phyloP scores from a whole-genome alignment of 2,797 vertebrate species.

The Oreortyx pictus region DNA sequence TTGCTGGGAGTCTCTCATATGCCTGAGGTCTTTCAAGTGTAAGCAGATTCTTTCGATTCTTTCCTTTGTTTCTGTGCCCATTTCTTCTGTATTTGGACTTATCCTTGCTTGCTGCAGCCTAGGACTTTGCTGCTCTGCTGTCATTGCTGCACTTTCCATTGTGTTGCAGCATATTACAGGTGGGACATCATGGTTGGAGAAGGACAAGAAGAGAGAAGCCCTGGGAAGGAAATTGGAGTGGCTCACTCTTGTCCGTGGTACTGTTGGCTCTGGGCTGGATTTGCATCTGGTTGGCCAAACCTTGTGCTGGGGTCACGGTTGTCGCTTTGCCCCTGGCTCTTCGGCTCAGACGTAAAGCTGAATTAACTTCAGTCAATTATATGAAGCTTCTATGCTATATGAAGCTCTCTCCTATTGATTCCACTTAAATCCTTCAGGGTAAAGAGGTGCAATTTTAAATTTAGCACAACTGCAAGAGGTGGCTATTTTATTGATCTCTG shows the following conservation, averaged over 20 bases:
- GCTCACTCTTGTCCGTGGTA: not conserved
- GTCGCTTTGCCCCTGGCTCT: not conserved
- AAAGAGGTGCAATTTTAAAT: not conserved
- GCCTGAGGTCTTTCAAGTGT: too few relatives aligned
- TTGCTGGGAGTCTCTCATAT: too few relatives aligned
- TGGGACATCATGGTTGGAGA: not conserved
- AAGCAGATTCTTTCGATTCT: too few relatives aligned
- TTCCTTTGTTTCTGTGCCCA: too few relatives aligned
- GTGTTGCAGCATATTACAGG: too few relatives aligned
- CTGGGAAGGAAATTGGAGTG: not conserved
- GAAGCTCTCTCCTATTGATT: not conserved
- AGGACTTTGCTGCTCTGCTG: too few relatives aligned
- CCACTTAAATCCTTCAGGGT: not conserved
- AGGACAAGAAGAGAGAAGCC: not conserved
- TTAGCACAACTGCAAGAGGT: not conserved
- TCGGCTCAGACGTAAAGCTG: not conserved
- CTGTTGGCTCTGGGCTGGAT: accelerated
- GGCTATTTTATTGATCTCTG: not conserved
- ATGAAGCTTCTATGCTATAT: not conserved
- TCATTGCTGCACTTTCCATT: too few relatives aligned
- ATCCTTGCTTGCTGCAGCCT: too few relatives aligned
- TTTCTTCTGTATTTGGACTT: too few relatives aligned
- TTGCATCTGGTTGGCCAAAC: not conserved
- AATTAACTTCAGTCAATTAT: not conserved
- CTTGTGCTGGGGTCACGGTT: not conserved